These are phyloP conservation scores for Anabacerthia variegaticeps DNA, from an alignment of 2,797 vertebrate genomes.

Conservation along the genomic window DNA sequence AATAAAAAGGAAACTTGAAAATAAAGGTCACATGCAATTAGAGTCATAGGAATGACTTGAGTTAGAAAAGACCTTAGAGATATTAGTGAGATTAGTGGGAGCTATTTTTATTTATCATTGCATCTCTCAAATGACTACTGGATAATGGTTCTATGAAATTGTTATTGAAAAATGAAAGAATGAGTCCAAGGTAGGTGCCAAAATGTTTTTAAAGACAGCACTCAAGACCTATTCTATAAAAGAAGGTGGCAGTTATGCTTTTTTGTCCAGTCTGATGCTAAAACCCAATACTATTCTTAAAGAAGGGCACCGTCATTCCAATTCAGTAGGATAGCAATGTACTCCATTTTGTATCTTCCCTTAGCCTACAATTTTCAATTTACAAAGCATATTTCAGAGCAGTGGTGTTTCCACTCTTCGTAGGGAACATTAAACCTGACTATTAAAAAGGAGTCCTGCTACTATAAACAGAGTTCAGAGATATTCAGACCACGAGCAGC, in stretches of 20 bases:
- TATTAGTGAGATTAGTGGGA: background rate
- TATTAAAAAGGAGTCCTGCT: constrained; percentile 29
- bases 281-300: constrained; percentile 30
- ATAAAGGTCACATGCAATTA: constrained; percentile 19
- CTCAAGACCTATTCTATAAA: background rate
- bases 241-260: background rate
- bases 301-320: constrained; percentile 5
- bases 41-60: background rate
- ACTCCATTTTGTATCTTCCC: constrained; percentile 31
- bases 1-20: background rate
- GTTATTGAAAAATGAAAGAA: constrained; percentile 40
- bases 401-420: constrained; percentile 8
- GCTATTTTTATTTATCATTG: constrained; percentile 59
- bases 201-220: background rate
- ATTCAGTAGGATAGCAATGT: background rate
- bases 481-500: background rate
- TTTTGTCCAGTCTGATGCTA: background rate
- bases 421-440: background rate
- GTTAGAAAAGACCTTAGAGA: background rate
- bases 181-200: background rate
- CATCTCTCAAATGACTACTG: constrained; percentile 18
- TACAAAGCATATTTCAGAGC: constrained; percentile 26
- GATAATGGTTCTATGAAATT: constrained; percentile 40
- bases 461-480: constrained; percentile 30
- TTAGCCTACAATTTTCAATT: constrained; percentile 45